phyloP scores from a whole-genome alignment of 92 coral and sea anemone species.

The Plumapathes pennacea region DNA sequence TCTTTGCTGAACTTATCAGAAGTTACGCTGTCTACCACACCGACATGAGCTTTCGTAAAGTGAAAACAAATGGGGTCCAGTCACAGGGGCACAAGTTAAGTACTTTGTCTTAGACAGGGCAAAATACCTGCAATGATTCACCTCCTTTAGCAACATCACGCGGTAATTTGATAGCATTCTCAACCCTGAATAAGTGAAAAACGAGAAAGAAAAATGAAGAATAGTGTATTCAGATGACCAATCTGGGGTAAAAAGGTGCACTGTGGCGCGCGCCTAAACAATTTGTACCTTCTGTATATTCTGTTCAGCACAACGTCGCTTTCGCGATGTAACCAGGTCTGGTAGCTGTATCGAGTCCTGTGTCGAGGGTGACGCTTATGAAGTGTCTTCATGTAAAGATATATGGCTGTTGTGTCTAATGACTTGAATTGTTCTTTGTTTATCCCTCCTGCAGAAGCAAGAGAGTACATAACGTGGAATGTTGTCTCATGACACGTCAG shows the following conservation, averaged over 20 bases:
- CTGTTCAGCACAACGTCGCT: slow-evolving; percentile 10
- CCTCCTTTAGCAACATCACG: slow-evolving; percentile 28
- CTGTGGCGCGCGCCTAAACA: background rate
- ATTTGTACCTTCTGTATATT: slow-evolving; percentile 28
- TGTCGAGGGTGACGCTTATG: slow-evolving; percentile 19
- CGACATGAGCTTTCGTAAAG: too few species aligned
- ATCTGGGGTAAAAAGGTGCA: background rate
- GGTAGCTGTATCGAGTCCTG: slow-evolving; percentile 28
- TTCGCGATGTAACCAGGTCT: slow-evolving; percentile 27
- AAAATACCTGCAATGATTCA: slow-evolving; percentile 44
- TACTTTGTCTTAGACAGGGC: too few species aligned
- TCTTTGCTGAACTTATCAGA: too few species aligned
- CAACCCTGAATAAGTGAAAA: slow-evolving; percentile 2
- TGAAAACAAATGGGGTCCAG: too few species aligned
- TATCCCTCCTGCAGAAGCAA: slow-evolving; percentile 7
- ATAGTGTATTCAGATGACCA: background rate
- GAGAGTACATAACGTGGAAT: background rate
- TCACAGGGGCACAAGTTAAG: too few species aligned
- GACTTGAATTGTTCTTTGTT: slow-evolving; percentile 11
- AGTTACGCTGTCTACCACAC: too few species aligned
- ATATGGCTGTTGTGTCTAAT: slow-evolving; percentile 9
- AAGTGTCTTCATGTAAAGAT: slow-evolving; percentile 24
- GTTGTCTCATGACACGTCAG: too few species aligned
- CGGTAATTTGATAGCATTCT: slow-evolving; percentile 18
- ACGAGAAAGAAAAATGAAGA: background rate